phyloP scores from a whole-genome alignment of 2,888 invertebrate species.

The Drosophila greeni region DNA sequence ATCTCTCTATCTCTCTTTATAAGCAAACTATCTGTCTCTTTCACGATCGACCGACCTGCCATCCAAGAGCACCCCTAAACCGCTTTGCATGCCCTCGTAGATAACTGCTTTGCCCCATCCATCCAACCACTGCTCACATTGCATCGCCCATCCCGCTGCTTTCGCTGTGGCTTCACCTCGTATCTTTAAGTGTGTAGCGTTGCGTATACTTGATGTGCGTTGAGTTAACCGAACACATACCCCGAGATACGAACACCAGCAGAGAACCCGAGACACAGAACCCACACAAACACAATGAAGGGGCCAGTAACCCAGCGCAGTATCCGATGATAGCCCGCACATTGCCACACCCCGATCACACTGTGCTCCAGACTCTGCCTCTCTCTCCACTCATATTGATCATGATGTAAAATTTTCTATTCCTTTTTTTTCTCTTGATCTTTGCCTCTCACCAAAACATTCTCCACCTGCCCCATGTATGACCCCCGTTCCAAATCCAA shows the following conservation, averaged over 20 bases:
- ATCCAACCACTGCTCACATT: slow-evolving; percentile 8
- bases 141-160: slow-evolving; percentile 18
- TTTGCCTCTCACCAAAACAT: slow-evolving; percentile 29
- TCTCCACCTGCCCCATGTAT: slow-evolving; percentile 14
- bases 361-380: slow-evolving; percentile 11
- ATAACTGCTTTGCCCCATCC: slow-evolving; percentile 22
- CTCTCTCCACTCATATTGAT: slow-evolving; percentile 49
- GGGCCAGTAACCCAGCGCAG: slow-evolving; percentile 3
- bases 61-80: slow-evolving; percentile 32
- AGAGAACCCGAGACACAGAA: slow-evolving; percentile 15
- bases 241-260: slow-evolving; percentile 15
- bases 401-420: slow-evolving; percentile 57
- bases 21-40: slow-evolving; percentile 21
- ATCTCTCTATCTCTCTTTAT: slow-evolving; percentile 13
- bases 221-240: slow-evolving; percentile 24
- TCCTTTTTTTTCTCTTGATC: slow-evolving; percentile 54
- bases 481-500: slow-evolving; percentile 11
- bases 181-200: slow-evolving; percentile 58
- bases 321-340: slow-evolving; percentile 20
- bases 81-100: slow-evolving; percentile 56
- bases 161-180: slow-evolving; percentile 39
- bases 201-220: slow-evolving; percentile 38
- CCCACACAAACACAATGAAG: slow-evolving; percentile 42
- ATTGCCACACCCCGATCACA: slow-evolving; percentile 33
- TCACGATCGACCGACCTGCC: slow-evolving; percentile 16